Evolutionary conservation across 1,140 invertebrate species (phyloP).

Genomic region (Drosophila mojavensis): DNA sequence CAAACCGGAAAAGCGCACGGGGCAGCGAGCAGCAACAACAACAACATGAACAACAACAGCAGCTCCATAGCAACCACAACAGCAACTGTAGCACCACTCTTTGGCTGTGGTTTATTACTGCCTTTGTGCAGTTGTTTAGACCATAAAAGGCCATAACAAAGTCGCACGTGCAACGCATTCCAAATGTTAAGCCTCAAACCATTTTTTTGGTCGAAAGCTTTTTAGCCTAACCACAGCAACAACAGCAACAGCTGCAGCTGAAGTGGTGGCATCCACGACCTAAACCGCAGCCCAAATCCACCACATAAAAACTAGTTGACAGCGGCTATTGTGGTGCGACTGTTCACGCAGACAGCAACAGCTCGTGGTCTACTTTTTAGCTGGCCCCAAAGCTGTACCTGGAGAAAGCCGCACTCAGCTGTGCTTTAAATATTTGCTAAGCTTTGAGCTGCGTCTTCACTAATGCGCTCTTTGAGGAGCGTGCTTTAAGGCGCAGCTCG

Average conservation of each 20-base stretch:
- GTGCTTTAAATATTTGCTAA: constrained; percentile 1
- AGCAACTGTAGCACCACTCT: constrained; percentile 33
- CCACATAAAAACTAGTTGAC: neutral
- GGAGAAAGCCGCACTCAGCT: constrained; percentile 7
- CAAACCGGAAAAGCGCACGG: constrained; percentile 41
- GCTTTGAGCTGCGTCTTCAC: constrained; percentile 24
- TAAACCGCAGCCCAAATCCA: constrained; percentile 9
- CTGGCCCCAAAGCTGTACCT: neutral
- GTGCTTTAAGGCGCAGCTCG: constrained; percentile 13
- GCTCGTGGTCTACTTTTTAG: constrained; percentile 30
- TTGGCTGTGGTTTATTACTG: constrained; percentile 23
- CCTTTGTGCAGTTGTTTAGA: constrained; percentile 50
- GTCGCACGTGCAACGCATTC: constrained; percentile 47
- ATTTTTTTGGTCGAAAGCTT: constrained; percentile 26
- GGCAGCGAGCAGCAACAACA: constrained; percentile 11
- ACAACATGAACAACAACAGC: constrained; percentile 3
- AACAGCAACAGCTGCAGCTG: neutral
- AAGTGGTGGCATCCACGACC: constrained; percentile 3
- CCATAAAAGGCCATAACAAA: constrained; percentile 64
- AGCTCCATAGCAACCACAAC: constrained; percentile 17
- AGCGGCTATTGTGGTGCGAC: neutral
- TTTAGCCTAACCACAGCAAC: neutral
- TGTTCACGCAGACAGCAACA: neutral
- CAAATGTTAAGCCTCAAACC: constrained; percentile 14
- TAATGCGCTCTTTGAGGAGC: neutral